Evolutionary conservation across 2,797 vertebrate species (phyloP), one percentile per base, ranked within the genome.

Genomic region (Cygnus olor): DNA sequence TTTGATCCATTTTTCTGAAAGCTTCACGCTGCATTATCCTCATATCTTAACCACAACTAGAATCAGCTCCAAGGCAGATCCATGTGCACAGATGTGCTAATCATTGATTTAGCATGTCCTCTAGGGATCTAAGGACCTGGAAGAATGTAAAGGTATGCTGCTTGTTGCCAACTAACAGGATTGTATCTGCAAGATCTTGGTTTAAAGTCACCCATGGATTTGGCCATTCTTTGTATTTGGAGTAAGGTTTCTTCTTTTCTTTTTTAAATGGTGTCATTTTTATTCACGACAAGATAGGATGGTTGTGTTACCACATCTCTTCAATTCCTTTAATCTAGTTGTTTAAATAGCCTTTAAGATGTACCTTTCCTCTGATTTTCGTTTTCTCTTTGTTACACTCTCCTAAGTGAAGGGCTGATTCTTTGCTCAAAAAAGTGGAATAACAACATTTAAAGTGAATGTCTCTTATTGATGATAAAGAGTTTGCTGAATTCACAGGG

Each of bases 61-160:
- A 93, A 77, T 21, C 96, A 6, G 9, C 94, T 95, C 88, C 58
- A 78, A 85, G 91, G 93, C 71, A 97, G 88, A 89, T 64, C 60
- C 61, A 64, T 11, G 11, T 49, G 44, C 60, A 58, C 81, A 80
- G 45, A 92, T 42, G n/a, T 83, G 87, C 47, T 95, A 63, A 71
- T 93, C 92, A 93, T 56, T 88, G 87, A 76, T 95, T 89, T 89
- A 40, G 61, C 36, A 9, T 61, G 63, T 83, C 82, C 58, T 92
- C 89, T 49, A 49, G 47, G 77, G 28, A 65, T 85, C 28, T 32
- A 47, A 90, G 57, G 86, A 84, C 44, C 53, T 76, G n/a, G 69
- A 60, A 14, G 70, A 90, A 81, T 80, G 34, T 38, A 79, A 96
- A 85, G 82, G 45, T 56, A 70, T 91, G 77, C 65, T 14, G 24